A percentile compares a stretch with the other conserved stretches of the same genome.
Evolutionary conservation across 2,888 invertebrate genomes (phyloP).

Genomic region (Pollenia angustigena): DNA sequence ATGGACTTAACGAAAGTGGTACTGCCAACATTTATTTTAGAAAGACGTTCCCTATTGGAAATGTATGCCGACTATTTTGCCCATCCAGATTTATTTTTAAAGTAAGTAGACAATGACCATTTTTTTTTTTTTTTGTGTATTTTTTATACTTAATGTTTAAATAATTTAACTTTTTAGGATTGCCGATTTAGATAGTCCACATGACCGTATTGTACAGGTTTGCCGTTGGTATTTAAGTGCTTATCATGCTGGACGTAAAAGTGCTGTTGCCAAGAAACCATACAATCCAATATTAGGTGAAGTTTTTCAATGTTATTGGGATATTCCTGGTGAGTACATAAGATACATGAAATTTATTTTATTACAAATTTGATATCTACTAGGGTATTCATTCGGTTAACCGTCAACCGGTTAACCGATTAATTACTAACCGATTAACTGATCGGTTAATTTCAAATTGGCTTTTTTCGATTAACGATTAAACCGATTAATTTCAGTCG

Average conservation of each 20-base stretch:
- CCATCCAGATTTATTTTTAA: slow-evolving; percentile 98
- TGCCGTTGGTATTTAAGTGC: slow-evolving; percentile 99
- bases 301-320: slow-evolving; percentile 95
- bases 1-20: slow-evolving; percentile 99
- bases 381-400: no score
- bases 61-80: slow-evolving; percentile 99
- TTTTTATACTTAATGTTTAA: no score
- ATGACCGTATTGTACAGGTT: slow-evolving; percentile 96
- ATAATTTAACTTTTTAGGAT: slow-evolving; percentile 86
- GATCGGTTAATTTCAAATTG: no score
- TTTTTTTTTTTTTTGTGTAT: no score
- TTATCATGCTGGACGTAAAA: slow-evolving; percentile 99
- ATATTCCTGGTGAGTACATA: slow-evolving; percentile 85
- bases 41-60: slow-evolving; percentile 97
- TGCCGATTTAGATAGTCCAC: slow-evolving; percentile 93
- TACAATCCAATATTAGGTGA: slow-evolving; percentile 99
- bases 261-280: slow-evolving; percentile 98
- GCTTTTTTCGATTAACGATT: no score
- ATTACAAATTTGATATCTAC: no score
- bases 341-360: not conserved
- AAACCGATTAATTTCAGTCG: no score
- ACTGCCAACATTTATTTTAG: slow-evolving; percentile 98
- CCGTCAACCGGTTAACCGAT: no score
- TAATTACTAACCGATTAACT: no score
- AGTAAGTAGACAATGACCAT: slow-evolving; percentile 85